A percentile compares a stretch with the other conserved stretches of the same genome.
Conservation (phyloP, 2,797 vertebrate species). For the Rhinophrynus dorsalis region DNA sequence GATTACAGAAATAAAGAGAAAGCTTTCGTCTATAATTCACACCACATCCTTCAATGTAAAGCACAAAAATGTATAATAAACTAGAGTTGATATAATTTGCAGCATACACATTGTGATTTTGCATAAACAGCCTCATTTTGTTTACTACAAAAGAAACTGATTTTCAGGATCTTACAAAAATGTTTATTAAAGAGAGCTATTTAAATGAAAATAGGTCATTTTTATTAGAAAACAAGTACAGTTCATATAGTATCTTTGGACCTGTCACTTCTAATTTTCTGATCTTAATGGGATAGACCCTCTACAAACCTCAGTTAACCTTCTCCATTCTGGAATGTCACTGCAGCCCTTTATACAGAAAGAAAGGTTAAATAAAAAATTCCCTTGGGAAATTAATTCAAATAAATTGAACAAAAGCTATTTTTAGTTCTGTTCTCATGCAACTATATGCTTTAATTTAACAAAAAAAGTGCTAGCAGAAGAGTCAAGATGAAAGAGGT, state of each 20-base stretch:
- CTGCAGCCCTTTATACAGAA: conserved; percentile 6
- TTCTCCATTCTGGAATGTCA: conserved; percentile 1
- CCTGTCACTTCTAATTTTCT: background rate
- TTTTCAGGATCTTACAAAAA: no score
- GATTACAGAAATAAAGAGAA: conserved; percentile 7
- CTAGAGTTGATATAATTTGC: no score
- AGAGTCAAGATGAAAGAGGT: no score
- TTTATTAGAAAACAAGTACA: no score
- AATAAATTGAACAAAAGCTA: conserved; percentile 23
- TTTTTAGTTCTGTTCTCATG: conserved; percentile 23
- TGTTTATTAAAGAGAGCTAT: no score
- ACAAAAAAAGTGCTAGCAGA: no score
- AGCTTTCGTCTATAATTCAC: background rate
- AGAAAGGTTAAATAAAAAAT: conserved; percentile 14
- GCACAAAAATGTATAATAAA: no score
- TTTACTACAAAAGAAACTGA: no score
- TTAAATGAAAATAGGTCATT: no score
- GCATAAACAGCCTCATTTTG: no score
- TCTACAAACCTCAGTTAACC: conserved; percentile 4
- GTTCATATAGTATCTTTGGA: no score
- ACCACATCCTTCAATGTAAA: background rate
- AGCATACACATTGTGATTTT: no score
- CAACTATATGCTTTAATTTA: conserved; percentile 17
- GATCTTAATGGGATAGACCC: conserved; percentile 18
- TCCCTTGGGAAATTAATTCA: conserved; percentile 25